A percentile compares a stretch with the other conserved stretches of the same genome.
Evolutionary conservation across 2,888 invertebrate genomes (phyloP).

Genomic region (Clitarchus hookeri): DNA sequence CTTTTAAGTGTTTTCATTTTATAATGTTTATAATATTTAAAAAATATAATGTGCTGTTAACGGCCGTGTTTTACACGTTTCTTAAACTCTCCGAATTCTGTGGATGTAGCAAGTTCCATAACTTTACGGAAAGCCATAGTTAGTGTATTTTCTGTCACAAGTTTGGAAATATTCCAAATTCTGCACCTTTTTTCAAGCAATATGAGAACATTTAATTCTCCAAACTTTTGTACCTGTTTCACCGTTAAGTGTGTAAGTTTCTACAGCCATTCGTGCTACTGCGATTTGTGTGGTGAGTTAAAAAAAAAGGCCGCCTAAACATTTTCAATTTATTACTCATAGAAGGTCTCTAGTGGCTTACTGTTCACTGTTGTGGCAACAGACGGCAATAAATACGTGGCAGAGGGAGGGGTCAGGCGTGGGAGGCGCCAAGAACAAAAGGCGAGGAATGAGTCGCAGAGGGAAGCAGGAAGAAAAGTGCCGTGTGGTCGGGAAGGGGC

Average conservation of each 20-base stretch:
- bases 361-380: not conserved
- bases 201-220: not conserved
- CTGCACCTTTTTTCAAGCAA: not conserved
- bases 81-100: too few species aligned
- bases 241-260: conserved; percentile 8
- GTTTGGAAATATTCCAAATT: too few species aligned
- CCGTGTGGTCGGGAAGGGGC: not conserved
- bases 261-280: not conserved
- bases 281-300: not conserved
- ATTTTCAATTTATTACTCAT: not conserved
- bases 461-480: not conserved
- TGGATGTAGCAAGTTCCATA: too few species aligned
- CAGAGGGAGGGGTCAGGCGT: not conserved
- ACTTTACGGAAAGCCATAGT: too few species aligned
- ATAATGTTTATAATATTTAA: too few species aligned
- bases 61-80: too few species aligned
- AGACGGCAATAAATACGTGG: not conserved
- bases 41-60: too few species aligned
- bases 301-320: not conserved
- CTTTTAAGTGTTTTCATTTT: too few species aligned
- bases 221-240: not conserved
- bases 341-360: not conserved
- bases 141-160: too few species aligned
- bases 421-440: not conserved
- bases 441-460: not conserved